phyloP scores from a whole-genome alignment of 2,113 vertebrate genomes.

The Todiramphus saurophagus region DNA sequence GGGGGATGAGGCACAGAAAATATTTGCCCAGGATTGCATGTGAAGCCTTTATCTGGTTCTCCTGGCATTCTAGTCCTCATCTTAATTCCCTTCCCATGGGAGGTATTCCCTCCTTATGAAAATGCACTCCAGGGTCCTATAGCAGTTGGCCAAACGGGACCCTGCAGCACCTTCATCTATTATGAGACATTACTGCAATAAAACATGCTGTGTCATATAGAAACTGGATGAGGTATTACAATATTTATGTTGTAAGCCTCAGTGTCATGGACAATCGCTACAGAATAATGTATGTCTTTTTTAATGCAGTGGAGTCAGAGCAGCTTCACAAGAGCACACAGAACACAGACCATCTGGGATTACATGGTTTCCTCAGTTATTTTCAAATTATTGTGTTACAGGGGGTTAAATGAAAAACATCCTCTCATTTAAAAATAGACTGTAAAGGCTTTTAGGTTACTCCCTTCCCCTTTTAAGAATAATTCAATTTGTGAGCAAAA shows the following conservation, averaged over 20 bases:
- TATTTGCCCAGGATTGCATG: not conserved
- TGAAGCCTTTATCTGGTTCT: constrained; percentile 16
- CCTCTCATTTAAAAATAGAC: constrained; percentile 3
- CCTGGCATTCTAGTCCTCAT: not conserved
- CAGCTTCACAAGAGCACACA: constrained; percentile 12
- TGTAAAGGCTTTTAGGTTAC: not conserved
- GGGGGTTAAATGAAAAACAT: constrained; percentile 36
- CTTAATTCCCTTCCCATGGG: not conserved
- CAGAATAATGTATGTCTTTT: constrained; percentile 59
- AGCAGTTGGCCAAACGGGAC: constrained; percentile 59
- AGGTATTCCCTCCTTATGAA: constrained; percentile 39
- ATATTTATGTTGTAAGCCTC: constrained; percentile 64
- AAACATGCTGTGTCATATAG: constrained; percentile 50
- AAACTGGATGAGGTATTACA: constrained; percentile 63
- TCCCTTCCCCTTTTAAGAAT: not conserved
- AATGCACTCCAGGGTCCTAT: constrained; percentile 42
- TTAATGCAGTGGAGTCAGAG: constrained; percentile 42
- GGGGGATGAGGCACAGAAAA: not conserved
- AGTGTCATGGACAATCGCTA: constrained; percentile 63
- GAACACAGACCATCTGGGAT: constrained; percentile 31
- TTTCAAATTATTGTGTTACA: constrained; percentile 24
- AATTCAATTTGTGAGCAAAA: not conserved
- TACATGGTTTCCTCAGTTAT: constrained; percentile 23
- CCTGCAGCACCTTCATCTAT: constrained; percentile 59
- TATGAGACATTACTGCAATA: constrained; percentile 63